Evolutionary conservation across 2,113 vertebrate species (phyloP), one percentile per base, ranked within the genome.

Genomic region (Mola mola): DNA sequence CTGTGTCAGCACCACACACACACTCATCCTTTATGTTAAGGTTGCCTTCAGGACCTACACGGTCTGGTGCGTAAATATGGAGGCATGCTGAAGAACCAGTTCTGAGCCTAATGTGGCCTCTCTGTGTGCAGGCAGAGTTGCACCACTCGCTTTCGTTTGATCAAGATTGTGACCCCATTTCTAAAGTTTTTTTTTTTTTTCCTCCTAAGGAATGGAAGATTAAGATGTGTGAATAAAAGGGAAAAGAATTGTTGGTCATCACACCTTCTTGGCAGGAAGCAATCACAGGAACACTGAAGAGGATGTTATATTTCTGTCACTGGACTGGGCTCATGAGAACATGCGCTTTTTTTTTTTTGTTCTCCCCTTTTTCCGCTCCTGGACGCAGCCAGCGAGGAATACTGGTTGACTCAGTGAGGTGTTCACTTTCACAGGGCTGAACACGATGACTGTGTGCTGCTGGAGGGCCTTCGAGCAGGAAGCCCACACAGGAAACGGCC

Each of bases 401-500:
- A 65, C 73, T 63, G 43, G 66, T 69, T 84, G 86, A 84, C 62
- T 82, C 78, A 73, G 61, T 90, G 84, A 88, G 77, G 83, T 84
- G 84, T 75, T 81, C 63, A 64, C 63, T 87, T 85, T 76, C 76
- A 77, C 77, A 77, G 70, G 38, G 63, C 49, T 79, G 51, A 72
- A 81, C 56, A 52, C 41, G 50, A 65, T 53, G 74, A 83, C 70
- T 66, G 56, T 55, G 66, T 69, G 76, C 70, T 82, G 73, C 75
- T 28, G 40, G 66, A 48, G 8, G 68, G 55, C 57, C 56, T 68
- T 73, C 42, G 75, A 77, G 76, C 85, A 91, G 89, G 87, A 91
- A 90, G 83, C 66, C 57, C 72, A 70, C 79, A 63, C 86, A 89
- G 90, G 90, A 92, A 90, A 83, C 52, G 28, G 57, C 55, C 11